Conservation (phyloP, 2,113 vertebrate species). For the Equus przewalskii region DNA sequence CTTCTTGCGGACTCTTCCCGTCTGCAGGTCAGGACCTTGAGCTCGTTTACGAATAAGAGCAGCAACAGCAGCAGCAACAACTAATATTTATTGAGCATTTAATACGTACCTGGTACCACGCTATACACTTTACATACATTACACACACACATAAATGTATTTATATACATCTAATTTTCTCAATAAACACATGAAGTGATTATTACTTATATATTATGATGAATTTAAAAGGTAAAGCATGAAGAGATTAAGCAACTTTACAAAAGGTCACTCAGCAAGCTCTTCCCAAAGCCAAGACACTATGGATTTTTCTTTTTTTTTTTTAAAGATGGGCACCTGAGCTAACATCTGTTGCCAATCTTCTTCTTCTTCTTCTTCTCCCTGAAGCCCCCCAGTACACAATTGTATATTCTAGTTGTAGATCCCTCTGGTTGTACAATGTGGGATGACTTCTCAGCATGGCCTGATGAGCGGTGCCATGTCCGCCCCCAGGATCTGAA, state of each 20-base stretch:
- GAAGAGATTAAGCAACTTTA: background rate
- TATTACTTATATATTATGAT: background rate
- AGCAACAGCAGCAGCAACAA: background rate
- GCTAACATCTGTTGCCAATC: too few species aligned
- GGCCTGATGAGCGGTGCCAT: too few species aligned
- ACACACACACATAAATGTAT: background rate
- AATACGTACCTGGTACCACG: background rate
- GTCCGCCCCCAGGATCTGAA: too few species aligned
- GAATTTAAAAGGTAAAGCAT: slow-evolving; percentile 18
- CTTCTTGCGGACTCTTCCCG: background rate
- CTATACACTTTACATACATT: background rate
- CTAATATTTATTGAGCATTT: background rate
- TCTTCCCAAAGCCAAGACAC: slow-evolving; percentile 16
- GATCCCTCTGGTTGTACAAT: too few species aligned
- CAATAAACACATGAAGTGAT: background rate
- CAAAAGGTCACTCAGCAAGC: background rate
- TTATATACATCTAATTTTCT: background rate
- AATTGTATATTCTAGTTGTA: too few species aligned
- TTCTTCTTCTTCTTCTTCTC: too few species aligned
- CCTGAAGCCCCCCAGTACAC: too few species aligned
- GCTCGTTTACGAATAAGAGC: background rate
- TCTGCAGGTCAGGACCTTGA: background rate
- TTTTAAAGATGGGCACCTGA: too few species aligned
- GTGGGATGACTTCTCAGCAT: too few species aligned
- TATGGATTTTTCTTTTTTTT: background rate